Evolutionary conservation across 2,888 invertebrate genomes (phyloP).

Genomic region (Lepidochitona cinerea): DNA sequence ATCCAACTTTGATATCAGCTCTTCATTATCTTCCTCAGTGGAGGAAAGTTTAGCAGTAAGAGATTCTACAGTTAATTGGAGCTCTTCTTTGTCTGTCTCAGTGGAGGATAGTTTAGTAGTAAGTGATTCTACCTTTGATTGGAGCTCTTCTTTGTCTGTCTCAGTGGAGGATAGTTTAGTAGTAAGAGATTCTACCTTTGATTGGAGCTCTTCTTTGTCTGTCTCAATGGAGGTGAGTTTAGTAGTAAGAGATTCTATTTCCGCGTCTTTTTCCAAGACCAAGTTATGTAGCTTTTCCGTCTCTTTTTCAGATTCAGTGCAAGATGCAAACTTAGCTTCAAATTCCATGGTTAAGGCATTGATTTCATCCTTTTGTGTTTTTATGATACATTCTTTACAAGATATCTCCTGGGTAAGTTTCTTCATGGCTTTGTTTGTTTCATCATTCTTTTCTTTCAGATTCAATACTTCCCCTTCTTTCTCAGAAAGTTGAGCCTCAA

Average conservation of each 20-base stretch:
- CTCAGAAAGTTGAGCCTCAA: neutral
- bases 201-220: neutral
- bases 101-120: no score
- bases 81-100: neutral
- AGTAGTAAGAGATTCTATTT: neutral
- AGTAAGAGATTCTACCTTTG: neutral
- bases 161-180: neutral
- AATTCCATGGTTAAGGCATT: neutral
- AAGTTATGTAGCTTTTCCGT: constrained; percentile 6
- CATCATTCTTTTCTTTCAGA: neutral
- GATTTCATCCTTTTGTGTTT: constrained; percentile 6
- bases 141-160: neutral
- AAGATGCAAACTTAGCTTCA: neutral
- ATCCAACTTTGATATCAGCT: neutral
- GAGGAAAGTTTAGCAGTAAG: neutral
- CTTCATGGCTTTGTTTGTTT: constrained; percentile 10
- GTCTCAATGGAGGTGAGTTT: neutral
- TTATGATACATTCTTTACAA: neutral
- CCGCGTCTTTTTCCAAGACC: neutral
- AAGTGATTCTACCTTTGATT: neutral
- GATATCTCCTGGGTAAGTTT: constrained; percentile 6
- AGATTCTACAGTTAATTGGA: constrained; percentile 1
- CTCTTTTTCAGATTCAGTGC: neutral
- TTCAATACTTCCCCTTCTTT: neutral
- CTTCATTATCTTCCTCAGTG: neutral